Percentiles rank a stretch among this genome's conserved stretches.
Conservation (phyloP, 2,113 vertebrate genomes). For the Nothoprocta pentlandii region DNA sequence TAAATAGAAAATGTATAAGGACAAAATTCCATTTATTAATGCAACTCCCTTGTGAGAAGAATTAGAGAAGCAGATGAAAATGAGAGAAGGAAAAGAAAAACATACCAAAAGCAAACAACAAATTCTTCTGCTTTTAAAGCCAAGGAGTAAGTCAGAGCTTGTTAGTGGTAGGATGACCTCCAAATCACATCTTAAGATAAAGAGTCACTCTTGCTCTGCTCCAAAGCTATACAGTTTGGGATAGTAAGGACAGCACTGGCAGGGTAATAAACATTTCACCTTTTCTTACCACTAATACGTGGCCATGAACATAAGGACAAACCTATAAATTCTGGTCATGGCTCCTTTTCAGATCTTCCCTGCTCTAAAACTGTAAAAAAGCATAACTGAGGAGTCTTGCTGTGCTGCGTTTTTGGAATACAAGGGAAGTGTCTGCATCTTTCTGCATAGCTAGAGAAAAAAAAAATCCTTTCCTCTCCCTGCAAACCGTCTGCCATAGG, state of each 20-base stretch:
- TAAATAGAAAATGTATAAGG: not conserved
- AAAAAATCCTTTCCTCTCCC: not conserved
- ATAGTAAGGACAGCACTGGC: not conserved
- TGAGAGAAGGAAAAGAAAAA: too few relatives aligned
- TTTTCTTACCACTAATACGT: not conserved
- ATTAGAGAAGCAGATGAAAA: not conserved
- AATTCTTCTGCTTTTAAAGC: not conserved
- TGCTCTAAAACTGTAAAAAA: not conserved
- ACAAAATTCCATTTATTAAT: not conserved
- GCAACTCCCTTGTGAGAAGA: not conserved
- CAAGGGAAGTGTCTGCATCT: not conserved
- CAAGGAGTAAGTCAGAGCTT: not conserved
- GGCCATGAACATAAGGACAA: not conserved
- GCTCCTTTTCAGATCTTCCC: not conserved
- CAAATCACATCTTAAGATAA: not conserved
- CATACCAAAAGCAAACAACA: not conserved
- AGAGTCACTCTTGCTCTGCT: not conserved
- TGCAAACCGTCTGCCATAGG: not conserved
- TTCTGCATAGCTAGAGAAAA: not conserved
- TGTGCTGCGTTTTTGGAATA: not conserved
- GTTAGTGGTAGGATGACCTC: not conserved
- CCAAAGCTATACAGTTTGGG: not conserved
- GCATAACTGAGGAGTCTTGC: not conserved
- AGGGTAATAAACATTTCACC: not conserved
- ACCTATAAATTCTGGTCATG: rapidly evolving